phyloP scores from a whole-genome alignment of 2,888 invertebrate genomes.

The Drosophila phalerata region DNA sequence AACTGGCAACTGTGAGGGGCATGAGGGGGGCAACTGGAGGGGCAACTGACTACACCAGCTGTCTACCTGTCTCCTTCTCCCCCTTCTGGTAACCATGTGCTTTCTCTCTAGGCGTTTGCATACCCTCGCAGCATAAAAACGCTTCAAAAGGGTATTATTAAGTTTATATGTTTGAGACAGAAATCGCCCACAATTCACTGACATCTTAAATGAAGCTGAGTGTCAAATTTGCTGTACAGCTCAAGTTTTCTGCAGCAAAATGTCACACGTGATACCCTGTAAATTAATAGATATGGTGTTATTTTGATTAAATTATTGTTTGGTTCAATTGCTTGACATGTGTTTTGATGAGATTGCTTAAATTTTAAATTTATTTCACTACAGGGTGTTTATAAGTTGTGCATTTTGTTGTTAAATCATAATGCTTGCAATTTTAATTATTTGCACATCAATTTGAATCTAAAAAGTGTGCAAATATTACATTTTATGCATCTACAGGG shows the following conservation, averaged over 20 bases:
- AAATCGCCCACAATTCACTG: not conserved
- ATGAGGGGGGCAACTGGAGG: not conserved
- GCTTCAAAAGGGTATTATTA: not conserved
- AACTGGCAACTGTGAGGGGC: slow-evolving; percentile 44
- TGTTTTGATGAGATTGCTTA: not conserved
- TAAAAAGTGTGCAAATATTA: not conserved
- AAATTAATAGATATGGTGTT: not conserved
- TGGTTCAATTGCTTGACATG: not conserved
- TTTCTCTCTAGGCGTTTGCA: slow-evolving; percentile 43
- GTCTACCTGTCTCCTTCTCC: not conserved
- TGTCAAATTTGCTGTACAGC: not conserved
- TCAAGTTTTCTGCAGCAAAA: not conserved
- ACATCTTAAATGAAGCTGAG: not conserved
- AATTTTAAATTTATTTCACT: not conserved
- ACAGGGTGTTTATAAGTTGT: not conserved
- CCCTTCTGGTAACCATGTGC: not conserved
- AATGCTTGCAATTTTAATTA: not conserved
- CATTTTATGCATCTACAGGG: not conserved
- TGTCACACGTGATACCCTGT: not conserved
- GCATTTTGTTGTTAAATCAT: not conserved
- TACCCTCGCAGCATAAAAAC: slow-evolving; percentile 25
- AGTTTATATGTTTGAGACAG: not conserved
- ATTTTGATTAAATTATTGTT: not conserved
- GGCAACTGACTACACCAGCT: slow-evolving; percentile 25
- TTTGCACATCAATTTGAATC: not conserved